Conservation (phyloP, 2,888 invertebrate species). For the Ectobius pallidus region DNA sequence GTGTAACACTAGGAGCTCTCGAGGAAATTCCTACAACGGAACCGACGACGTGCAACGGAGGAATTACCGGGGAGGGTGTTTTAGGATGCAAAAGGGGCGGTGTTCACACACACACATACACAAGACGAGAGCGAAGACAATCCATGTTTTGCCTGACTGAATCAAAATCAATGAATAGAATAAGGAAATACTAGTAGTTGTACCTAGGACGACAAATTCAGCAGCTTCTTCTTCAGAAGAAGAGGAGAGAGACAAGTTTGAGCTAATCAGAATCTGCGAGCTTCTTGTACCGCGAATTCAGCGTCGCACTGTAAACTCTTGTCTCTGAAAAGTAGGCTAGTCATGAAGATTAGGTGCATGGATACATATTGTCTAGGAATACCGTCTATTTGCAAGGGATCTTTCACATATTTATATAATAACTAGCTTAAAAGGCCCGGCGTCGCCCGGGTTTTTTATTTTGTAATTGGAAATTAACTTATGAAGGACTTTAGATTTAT, state of each 20-base stretch:
- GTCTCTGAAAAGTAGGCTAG: neutral
- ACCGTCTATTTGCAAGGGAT: too few relatives aligned
- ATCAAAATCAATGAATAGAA: conserved; percentile 34
- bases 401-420: too few relatives aligned
- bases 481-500: too few relatives aligned
- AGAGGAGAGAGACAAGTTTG: conserved; percentile 8
- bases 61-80: conserved; percentile 3
- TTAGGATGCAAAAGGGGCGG: neutral
- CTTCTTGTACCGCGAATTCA: neutral
- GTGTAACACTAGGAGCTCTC: conserved; percentile 9
- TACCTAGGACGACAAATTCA: conserved; percentile 28
- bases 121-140: conserved; percentile 16
- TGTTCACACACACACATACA: neutral
- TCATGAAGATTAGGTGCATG: too few relatives aligned
- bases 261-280: conserved; percentile 20
- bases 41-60: conserved; percentile 1
- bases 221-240: conserved; percentile 16
- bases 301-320: neutral
- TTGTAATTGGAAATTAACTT: too few relatives aligned
- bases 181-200: conserved; percentile 30
- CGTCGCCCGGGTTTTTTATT: too few relatives aligned
- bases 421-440: too few relatives aligned
- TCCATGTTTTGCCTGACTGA: conserved; percentile 34
- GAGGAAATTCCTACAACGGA: conserved; percentile 25
- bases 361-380: too few relatives aligned